A percentile compares a stretch with the other conserved stretches of the same genome.
Conservation (phyloP, 2,888 invertebrate genomes). For the Caenorhabditis sp. region DNA sequence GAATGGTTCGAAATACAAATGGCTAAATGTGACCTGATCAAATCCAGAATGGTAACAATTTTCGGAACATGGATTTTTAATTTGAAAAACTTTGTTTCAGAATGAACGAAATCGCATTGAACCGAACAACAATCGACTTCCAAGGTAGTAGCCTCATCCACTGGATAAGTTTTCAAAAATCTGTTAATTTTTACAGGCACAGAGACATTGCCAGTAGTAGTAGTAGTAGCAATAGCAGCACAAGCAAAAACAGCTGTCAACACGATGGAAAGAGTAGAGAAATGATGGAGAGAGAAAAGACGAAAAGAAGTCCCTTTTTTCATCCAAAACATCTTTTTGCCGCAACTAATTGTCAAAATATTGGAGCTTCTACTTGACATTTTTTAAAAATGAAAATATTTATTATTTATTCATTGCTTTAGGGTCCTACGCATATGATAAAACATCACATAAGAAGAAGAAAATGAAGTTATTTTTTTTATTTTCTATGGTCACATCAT, state of each 20-base stretch:
- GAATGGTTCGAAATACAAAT: slow-evolving; percentile 38
- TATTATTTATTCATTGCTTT: too few species aligned
- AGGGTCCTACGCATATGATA: too few species aligned
- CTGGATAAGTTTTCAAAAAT: too few species aligned
- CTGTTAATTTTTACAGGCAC: not conserved
- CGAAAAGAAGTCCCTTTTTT: slow-evolving; percentile 30
- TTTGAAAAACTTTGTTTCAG: slow-evolving; percentile 11
- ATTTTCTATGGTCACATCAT: not conserved
- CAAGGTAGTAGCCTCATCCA: not conserved
- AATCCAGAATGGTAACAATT: slow-evolving; percentile 19
- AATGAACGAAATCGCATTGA: slow-evolving; percentile 16
- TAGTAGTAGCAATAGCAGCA: not conserved
- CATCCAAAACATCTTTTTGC: slow-evolving; percentile 38
- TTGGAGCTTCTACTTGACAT: not conserved
- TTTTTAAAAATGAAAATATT: not conserved
- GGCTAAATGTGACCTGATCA: slow-evolving; percentile 35
- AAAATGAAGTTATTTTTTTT: not conserved
- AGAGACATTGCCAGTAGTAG: slow-evolving; percentile 22
- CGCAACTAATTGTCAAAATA: not conserved
- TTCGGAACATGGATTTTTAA: not conserved
- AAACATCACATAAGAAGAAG: not conserved
- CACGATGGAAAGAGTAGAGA: slow-evolving; percentile 5
- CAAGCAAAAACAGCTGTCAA: slow-evolving; percentile 6
- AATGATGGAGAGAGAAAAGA: slow-evolving; percentile 9
- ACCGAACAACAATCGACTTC: slow-evolving; percentile 18